Base-by-base conservation (phyloP, 2,888 invertebrate genomes). In the Ecdyonurus torrentis region DNA sequence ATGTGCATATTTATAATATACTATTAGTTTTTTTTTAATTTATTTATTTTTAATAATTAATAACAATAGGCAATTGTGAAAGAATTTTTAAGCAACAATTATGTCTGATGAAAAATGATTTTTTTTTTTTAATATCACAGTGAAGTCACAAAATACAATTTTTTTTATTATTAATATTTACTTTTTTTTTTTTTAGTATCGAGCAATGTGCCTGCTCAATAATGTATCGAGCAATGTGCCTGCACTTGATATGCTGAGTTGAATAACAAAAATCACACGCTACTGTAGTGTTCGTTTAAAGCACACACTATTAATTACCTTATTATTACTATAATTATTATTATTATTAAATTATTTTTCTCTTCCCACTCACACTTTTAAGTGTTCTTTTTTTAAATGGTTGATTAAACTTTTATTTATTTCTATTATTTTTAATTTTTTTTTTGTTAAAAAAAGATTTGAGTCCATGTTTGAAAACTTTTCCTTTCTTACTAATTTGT, bases 1-100 rank as follows among this genome's bases (percentile, higher is more conserved):
- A 61, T 60, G 19, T 25, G n/a, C n/a, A 52, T 61, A 19, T 61
- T 61, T 61, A 25, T 52, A 19, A 20, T 25, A 60, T 60, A 60
- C 37, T 37, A 60, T 37, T 25, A 25, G 18, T 59, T 10, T 22
- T 58, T 58, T 19, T 58, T 23, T 24, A 60, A 58, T 24, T 23
- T 24, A 58, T 23, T 58, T 58, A 19, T 24, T 58, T 58, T 60
- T 18, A 37, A 10, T 37, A 37, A 37, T 37, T 37, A 37, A 37
- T 37, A 37, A 37, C 37, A 37, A 37, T 37, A 37, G 37, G 37
- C 37, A 37, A 37, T 37, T 37, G 37, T 37, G 37, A 37, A 37
- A 37, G 37, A 37, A 37, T 37, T 37, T 37, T 37, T 37, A 37
- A 37, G 37, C 37, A 37, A 37, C 37, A 37, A 37, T 37, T 37